Percentiles rank a stretch among this genome's conserved stretches.
Evolutionary conservation across 2,113 vertebrate species (phyloP).

Genomic region (Rissa tridactyla): DNA sequence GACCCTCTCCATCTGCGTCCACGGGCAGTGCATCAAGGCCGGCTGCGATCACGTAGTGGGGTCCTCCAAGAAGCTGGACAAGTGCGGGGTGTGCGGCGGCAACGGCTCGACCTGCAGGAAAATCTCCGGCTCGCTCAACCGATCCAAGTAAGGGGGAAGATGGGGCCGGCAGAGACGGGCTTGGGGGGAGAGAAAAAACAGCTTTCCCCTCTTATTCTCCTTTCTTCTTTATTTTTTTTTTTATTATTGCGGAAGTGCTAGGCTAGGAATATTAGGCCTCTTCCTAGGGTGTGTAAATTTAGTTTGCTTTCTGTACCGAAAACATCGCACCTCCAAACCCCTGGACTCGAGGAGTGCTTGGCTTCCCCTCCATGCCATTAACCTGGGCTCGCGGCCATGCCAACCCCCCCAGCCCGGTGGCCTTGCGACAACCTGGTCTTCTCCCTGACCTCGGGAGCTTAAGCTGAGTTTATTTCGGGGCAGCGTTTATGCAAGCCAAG

Average conservation of each 20-base stretch:
- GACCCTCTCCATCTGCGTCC: conserved; percentile 92
- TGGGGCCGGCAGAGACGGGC: neutral
- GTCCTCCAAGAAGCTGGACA: conserved; percentile 91
- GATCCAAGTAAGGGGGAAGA: conserved; percentile 76
- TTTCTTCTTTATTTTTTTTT: neutral
- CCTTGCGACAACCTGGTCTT: neutral
- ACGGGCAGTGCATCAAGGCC: conserved; percentile 95
- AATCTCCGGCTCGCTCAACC: conserved; percentile 87
- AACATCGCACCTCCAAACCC: neutral
- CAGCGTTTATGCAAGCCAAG: neutral
- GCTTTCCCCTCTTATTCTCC: neutral
- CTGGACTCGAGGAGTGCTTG: neutral
- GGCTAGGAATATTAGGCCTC: neutral
- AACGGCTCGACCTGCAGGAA: conserved; percentile 87
- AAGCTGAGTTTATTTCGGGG: neutral
- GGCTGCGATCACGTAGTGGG: conserved; percentile 92
- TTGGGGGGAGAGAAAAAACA: neutral
- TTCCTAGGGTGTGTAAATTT: neutral
- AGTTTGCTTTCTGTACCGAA: neutral
- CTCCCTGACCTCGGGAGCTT: neutral
- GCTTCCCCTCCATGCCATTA: neutral
- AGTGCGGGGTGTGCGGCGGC: conserved; percentile 92
- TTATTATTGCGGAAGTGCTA: neutral
- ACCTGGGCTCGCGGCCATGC: neutral
- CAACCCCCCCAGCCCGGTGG: neutral